phyloP scores from a whole-genome alignment of 2,888 invertebrate genomes.

The Hyalella azteca region DNA sequence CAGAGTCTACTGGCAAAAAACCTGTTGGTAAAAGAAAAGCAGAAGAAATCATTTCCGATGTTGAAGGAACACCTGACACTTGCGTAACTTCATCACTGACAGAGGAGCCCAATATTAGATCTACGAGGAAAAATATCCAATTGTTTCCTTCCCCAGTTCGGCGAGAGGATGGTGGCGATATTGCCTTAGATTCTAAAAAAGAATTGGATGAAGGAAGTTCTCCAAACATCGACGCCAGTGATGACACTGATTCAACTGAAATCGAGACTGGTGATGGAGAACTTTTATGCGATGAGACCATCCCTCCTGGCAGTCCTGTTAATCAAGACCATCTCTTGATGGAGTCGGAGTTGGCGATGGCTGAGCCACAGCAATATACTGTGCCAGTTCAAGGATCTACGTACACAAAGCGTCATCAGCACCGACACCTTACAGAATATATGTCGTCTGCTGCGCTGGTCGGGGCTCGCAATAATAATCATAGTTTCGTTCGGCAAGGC shows the following conservation, averaged over 20 bases:
- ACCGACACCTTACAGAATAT: not conserved
- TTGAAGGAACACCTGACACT: not conserved
- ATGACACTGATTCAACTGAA: conserved; percentile 12
- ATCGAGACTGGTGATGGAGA: conserved; percentile 49
- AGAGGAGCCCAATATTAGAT: not conserved
- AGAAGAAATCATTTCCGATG: conserved; percentile 24
- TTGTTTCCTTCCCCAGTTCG: not conserved
- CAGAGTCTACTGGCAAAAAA: conserved; percentile 2
- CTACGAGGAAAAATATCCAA: not conserved
- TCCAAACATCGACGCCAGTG: not conserved
- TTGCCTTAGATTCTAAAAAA: not conserved
- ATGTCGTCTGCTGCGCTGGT: not conserved
- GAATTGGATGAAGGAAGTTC: conserved; percentile 1
- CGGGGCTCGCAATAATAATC: not conserved
- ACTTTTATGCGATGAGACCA: conserved; percentile 55
- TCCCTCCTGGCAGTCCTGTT: conserved; percentile 57
- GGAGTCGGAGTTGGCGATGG: conserved; percentile 43
- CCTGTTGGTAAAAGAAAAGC: conserved; percentile 37
- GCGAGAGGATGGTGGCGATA: not conserved
- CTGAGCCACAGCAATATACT: not conserved
- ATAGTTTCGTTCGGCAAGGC: not conserved
- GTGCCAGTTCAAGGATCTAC: conserved; percentile 9
- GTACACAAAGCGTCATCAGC: conserved; percentile 21
- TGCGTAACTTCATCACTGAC: not conserved
- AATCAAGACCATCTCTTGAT: conserved; percentile 44